Base-by-base conservation (phyloP, 1,140 invertebrate species). In the Drosophila ohnishii region DNA sequence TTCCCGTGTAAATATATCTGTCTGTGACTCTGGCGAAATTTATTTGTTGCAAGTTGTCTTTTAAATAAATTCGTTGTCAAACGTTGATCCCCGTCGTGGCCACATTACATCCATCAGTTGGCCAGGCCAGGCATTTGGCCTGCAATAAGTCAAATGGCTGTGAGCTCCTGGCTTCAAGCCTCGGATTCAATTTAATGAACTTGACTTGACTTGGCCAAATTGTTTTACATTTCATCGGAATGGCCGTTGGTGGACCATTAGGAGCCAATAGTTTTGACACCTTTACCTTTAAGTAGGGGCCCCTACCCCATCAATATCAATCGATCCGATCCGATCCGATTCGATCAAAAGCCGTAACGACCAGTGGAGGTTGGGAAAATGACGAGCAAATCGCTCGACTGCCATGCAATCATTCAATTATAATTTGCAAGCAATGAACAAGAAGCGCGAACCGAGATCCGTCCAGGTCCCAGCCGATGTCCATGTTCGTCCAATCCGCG, bases 31-130 rank as follows among this genome's bases (percentile, higher is more conserved):
- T 76, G 67, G 77, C 48, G 28, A 83, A 83, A 88, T 87, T 87
- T 88, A 87, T 87, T 88, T 88, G 76, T 88, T 80, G 50, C 84
- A 61, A 88, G 84, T 88, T 88, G 84, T 84, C 84, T 83, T 88
- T 88, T 84, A 88, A 88, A 88, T 88, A 88, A 88, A 88, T 84
- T 83, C 78, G 79, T 87, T 87, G 83, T 87, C 83, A 87, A 87
- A 59, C 62, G 72, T 74, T 63, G 56, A 47, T 74, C 48, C 61
- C 65, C 53, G 32, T 44, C 59, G 28, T 55, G 65, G 62, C 61
- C 72, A 75, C 81, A 86, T 78, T 65, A 51, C 63, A 67, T 56
- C n/a, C 69, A 62, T 85, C 81, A 80, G 73, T 74, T 83, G 75
- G 47, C 74, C 75, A 75, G 67, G 57, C 69, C 70, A 71, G 67